Conservation (phyloP, 2,888 invertebrate species). For the Himalopsyche tibetana region DNA sequence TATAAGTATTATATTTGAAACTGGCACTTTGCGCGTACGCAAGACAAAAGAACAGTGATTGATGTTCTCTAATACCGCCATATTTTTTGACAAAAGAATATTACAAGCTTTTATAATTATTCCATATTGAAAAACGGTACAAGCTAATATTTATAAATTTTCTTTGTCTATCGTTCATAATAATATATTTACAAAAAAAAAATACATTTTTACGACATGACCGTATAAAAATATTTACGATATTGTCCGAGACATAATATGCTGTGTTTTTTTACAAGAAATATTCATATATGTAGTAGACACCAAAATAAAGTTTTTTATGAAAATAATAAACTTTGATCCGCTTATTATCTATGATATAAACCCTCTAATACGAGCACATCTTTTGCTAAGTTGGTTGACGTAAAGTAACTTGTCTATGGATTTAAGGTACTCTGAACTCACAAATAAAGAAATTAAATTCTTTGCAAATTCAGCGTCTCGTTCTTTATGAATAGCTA, state of each 20-base stretch:
- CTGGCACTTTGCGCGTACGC: too few species aligned
- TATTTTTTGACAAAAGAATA: too few species aligned
- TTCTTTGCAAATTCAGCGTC: not conserved
- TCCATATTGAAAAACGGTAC: too few species aligned
- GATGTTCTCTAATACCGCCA: too few species aligned
- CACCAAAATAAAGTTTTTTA: not conserved
- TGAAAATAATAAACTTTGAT: not conserved
- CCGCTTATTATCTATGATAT: slow-evolving; percentile 4
- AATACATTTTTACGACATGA: not conserved
- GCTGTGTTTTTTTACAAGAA: not conserved
- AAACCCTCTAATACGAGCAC: not conserved
- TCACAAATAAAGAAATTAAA: not conserved
- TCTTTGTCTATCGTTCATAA: too few species aligned
- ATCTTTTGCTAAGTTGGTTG: not conserved
- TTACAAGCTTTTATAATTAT: too few species aligned
- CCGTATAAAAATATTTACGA: not conserved
- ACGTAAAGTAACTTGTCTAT: not conserved
- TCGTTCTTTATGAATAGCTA: not conserved
- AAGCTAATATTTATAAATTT: too few species aligned
- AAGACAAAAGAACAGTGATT: too few species aligned
- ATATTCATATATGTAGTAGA: not conserved
- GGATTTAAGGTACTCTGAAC: slow-evolving; percentile 6
- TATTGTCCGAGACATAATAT: not conserved
- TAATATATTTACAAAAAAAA: not conserved
- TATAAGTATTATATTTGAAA: too few species aligned